Base-by-base conservation (phyloP, 2,888 invertebrate genomes). In the Amiota minor region DNA sequence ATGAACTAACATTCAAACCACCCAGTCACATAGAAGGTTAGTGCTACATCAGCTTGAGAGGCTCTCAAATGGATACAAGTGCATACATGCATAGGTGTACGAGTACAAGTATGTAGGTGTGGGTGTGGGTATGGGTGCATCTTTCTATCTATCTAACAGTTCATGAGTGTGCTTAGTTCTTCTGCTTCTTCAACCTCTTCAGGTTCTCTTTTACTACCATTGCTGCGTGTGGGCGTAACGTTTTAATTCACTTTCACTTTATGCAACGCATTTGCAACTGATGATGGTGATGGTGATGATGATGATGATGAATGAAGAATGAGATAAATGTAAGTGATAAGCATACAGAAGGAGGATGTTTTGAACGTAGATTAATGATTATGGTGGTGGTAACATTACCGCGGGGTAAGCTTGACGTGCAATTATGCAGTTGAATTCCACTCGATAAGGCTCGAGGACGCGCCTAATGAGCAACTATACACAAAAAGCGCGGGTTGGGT, bases 381-480 rank as follows among this genome's bases (percentile, higher is more conserved):
- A 6, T n/a, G 59, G 6, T 20, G 59, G 4, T 9, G 56, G 2
- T 50, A 9, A 50, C 12, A 50, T 50, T 56, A 1, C 62, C 45
- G 62, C 12, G 35, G 45, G 11, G 35, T 35, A 35, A 35, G 35
- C 35, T 35, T 35, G 35, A 62, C 11, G 35, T 23, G 65, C 35
- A 65, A 65, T 65, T 65, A 65, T 74, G 74, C 74, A 74, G 72
- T 78, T 72, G 77, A 77, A 76, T 78, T 75, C 80, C 78, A 77
- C 78, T 81, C 81, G 72, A 81, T 78, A 78, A 74, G 53, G 12
- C 77, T 79, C 69, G 73, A 74, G 71, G 67, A 68, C 50, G 67
- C 67, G 59, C 49, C 67, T 68, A 68, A 68, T 68, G 67, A 68
- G 67, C 67, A 53, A 49, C 67, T 23, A 47, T 11, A 47, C 18